These are phyloP conservation scores for Sarcophilus harrisii DNA, from an alignment of 2,797 vertebrate genomes.

Conservation along the genomic window DNA sequence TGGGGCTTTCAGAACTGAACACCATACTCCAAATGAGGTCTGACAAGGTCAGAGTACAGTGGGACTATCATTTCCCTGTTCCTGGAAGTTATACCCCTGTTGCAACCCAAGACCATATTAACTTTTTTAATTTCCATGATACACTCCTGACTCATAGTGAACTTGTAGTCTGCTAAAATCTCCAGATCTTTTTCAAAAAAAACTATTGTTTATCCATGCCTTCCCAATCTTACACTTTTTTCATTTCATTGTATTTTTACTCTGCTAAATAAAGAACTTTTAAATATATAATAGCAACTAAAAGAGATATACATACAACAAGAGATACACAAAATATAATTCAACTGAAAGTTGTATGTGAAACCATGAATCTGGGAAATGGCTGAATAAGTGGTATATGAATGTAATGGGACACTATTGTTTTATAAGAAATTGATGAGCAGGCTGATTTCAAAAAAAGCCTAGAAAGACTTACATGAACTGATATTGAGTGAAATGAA, in stretches of 20 bases:
- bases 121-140: not conserved
- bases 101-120: not conserved
- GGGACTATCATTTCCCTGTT: not conserved
- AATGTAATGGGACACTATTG: no score
- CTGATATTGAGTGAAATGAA: no score
- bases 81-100: not conserved
- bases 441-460: no score
- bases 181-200: not conserved
- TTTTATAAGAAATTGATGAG: no score
- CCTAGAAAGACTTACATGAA: no score
- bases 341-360: not conserved
- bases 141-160: not conserved
- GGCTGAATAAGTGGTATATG: no score
- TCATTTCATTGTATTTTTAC: not conserved
- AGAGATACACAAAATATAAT: no score
- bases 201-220: not conserved
- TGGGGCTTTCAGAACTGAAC: not conserved
- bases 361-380: not conserved
- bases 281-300: not conserved
- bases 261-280: not conserved
- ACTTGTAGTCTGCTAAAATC: not conserved
- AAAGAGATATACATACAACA: not conserved
- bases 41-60: not conserved
- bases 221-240: not conserved
- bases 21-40: not conserved